A percentile compares a stretch with the other conserved stretches of the same genome.
These are phyloP conservation scores for Cossypha dichroa DNA, from an alignment of 2,797 vertebrate genomes.

Conservation along the genomic window DNA sequence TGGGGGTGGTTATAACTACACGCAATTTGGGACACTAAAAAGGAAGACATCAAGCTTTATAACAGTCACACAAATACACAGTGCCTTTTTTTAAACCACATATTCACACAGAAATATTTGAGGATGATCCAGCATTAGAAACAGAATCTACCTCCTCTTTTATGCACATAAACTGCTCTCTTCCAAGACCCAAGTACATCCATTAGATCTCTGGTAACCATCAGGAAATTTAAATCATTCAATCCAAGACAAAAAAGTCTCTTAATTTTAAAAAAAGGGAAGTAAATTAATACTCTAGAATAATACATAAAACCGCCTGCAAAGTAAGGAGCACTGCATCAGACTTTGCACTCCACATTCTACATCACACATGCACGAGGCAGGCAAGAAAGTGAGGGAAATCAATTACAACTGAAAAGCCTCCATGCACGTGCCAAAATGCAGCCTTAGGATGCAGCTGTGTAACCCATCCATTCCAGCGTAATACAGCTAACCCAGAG, in stretches of 20 bases:
- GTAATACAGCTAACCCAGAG: fast-evolving
- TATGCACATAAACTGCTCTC: background rate
- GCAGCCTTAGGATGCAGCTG: background rate
- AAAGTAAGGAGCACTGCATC: background rate
- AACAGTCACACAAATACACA: background rate
- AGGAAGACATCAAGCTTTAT: background rate
- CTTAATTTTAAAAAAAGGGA: background rate
- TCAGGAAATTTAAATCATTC: background rate
- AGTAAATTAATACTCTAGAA: background rate
- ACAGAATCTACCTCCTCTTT: background rate
- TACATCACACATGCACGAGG: background rate
- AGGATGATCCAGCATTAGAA: background rate
- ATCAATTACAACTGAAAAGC: slow-evolving; percentile 18
- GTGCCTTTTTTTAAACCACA: background rate
- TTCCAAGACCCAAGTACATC: background rate
- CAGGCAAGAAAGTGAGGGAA: background rate
- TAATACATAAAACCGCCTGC: background rate
- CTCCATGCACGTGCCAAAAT: fast-evolving
- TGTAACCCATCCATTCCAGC: background rate
- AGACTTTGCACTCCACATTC: background rate
- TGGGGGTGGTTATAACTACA: background rate
- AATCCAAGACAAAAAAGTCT: background rate
- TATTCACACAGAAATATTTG: background rate
- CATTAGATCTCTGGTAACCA: background rate
- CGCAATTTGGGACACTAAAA: background rate